Evolutionary conservation across 2,888 invertebrate genomes (phyloP), one percentile per base, ranked within the genome.

Genomic region (Clanis bilineata): DNA sequence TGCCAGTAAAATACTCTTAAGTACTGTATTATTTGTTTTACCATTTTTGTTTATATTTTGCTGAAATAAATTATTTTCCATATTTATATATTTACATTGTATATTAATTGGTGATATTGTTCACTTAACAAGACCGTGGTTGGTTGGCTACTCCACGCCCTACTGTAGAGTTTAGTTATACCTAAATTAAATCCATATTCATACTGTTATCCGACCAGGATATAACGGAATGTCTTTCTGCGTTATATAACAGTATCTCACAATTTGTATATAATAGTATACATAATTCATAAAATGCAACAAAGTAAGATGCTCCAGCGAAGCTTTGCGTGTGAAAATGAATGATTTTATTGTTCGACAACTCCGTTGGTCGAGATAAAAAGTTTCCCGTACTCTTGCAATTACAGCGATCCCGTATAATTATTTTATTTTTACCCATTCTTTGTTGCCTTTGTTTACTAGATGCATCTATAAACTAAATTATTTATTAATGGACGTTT

Each of bases 291-390:
- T 51, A 51, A 51, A 32, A 51, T 41, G 58, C 51, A 39, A 51
- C 38, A 22, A 51, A 39, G 51, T 61, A 55, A 61, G 58, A 22
- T 51, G 15, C 18, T 38, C 4, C 57, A 56, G n/a, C 55, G 55
- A 22, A 39, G 38, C 55, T 54, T 61, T 59, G 64, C 66, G 64
- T 63, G 62, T 66, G 64, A 69, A 70, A 70, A 69, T 62, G 63
- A 59, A 70, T 57, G 21, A 70, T 67, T 64, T 66, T 64, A 59
- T 63, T 69, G 65, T 74, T 74, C 68, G 68, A 72, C 70, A 76
- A 62, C 68, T 68, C 32, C 51, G 32, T 32, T 51, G 51, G 15
- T 51, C 4, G 28, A 51, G 28, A 51, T 51, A 51, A 51, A 51
- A 51, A 32, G 4, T 51, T 32, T 51, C 28, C 32, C 32, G 51